Base-by-base conservation (phyloP, 2,888 invertebrate species). In the Standfussiana lucernea region DNA sequence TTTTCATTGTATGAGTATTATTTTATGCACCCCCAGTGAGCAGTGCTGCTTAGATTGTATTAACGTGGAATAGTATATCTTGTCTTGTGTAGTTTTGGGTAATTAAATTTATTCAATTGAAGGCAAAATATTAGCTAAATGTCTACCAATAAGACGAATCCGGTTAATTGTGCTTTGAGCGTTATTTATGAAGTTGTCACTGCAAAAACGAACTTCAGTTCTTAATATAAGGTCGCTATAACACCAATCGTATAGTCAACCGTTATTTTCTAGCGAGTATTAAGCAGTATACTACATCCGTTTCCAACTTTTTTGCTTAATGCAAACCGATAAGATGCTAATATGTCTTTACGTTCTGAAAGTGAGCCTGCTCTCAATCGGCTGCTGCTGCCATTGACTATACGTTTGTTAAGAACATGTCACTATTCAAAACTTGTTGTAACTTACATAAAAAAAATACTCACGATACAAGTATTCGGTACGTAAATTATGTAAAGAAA, bases 1-100 rank as follows among this genome's bases (percentile, higher is more conserved):
- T 91, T 92, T 92, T 92, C 93, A 93, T 92, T 92, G 91, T 89
- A 85, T 85, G 89, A 92, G 91, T 93, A 93, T 93, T 94, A 94
- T 95, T 94, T 94, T 94, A 94, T 95, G 94, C 94, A 94, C 92
- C 93, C 94, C 90, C 84, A 84, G 87, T 84, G 86, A 89, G 76
- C 83, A 79, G 79, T 77, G 80, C 10, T 37, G 68, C 83, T 85
- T 83, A 50, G 88, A 88, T 61, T 73, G 47, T 15, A 11, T 13
- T 11, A 82, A 80, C 13, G 37, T 77, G 86, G 88, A 88, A 72
- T 53, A 47, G 75, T 66, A 7, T 78, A 73, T 78, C 76, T 75
- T 71, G 68, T 77, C 64, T 74, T 72, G 10, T 32, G 62, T 71
- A 4, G 11, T 67, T n/a, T n/a, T 8, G 13, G 15, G 10, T 66